Evolutionary conservation across 2,888 invertebrate species (phyloP).

Genomic region (Cephus nigrinus): DNA sequence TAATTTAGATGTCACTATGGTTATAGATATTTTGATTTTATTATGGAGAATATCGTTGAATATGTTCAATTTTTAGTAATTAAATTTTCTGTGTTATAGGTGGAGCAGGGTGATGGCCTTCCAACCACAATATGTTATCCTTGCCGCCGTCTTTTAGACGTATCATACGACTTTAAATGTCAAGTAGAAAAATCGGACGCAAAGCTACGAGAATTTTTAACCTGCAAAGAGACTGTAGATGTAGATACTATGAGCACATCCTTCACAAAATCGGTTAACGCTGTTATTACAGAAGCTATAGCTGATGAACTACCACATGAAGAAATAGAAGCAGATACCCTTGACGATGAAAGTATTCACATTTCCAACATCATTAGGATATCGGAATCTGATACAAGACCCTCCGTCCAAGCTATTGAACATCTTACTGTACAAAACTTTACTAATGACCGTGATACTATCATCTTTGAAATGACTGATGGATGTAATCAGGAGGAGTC

Average conservation of each 20-base stretch:
- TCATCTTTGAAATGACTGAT: slow-evolving; percentile 25
- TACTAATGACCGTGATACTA: slow-evolving; percentile 18
- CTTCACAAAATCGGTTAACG: slow-evolving; percentile 26
- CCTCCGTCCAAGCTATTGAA: slow-evolving; percentile 12
- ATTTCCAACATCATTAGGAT: neutral
- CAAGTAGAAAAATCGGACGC: slow-evolving; percentile 53
- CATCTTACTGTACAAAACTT: slow-evolving; percentile 23
- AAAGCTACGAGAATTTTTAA: slow-evolving; percentile 45
- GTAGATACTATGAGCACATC: slow-evolving; percentile 19
- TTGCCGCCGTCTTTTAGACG: slow-evolving; percentile 49
- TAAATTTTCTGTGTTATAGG: slow-evolving; percentile 34
- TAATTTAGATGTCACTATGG: neutral
- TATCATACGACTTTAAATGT: slow-evolving; percentile 53
- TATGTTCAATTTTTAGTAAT: neutral
- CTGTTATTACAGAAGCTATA: slow-evolving; percentile 31
- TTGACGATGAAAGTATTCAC: neutral
- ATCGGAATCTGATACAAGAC: neutral
- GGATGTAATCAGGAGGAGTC: slow-evolving; percentile 1
- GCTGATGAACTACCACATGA: slow-evolving; percentile 26
- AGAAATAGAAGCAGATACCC: slow-evolving; percentile 9
- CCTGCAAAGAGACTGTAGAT: slow-evolving; percentile 21
- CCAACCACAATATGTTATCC: slow-evolving; percentile 48
- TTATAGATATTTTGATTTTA: neutral
- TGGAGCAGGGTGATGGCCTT: slow-evolving; percentile 55
- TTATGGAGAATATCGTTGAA: neutral